These are phyloP conservation scores for Lutjanus argentimaculatus DNA, from an alignment of 2,797 vertebrate genomes.

Conservation along the genomic window DNA sequence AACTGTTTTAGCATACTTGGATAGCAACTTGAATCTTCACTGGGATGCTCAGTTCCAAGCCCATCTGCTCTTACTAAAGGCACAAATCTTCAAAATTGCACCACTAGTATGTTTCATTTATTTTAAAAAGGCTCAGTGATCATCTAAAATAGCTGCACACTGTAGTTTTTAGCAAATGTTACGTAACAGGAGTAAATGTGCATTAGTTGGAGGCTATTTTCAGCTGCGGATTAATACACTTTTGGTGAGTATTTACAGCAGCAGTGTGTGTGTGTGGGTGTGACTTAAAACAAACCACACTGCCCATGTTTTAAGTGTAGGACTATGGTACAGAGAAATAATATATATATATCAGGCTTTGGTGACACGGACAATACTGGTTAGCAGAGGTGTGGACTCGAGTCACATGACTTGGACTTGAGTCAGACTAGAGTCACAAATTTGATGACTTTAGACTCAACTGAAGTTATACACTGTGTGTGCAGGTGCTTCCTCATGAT, in stretches of 20 bases:
- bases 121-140: background rate
- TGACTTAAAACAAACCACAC: background rate
- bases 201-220: constrained; percentile 8
- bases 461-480: background rate
- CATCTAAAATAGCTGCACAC: too few relatives aligned
- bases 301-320: background rate
- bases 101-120: background rate
- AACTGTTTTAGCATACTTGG: too few relatives aligned
- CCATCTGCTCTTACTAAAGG: background rate
- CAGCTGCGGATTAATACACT: background rate
- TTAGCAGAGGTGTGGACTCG: too few relatives aligned
- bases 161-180: background rate
- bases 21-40: too few relatives aligned
- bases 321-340: background rate
- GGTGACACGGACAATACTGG: too few relatives aligned
- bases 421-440: too few relatives aligned
- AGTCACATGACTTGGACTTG: too few relatives aligned
- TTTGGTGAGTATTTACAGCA: background rate
- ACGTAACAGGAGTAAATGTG: background rate
- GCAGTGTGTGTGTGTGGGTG: background rate
- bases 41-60: background rate
- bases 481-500: constrained; percentile 29
- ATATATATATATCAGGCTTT: background rate
- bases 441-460: too few relatives aligned
- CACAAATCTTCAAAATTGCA: background rate